These are phyloP conservation scores for Burhinus oedicnemus DNA, from an alignment of 2,113 vertebrate genomes.

Conservation along the genomic window DNA sequence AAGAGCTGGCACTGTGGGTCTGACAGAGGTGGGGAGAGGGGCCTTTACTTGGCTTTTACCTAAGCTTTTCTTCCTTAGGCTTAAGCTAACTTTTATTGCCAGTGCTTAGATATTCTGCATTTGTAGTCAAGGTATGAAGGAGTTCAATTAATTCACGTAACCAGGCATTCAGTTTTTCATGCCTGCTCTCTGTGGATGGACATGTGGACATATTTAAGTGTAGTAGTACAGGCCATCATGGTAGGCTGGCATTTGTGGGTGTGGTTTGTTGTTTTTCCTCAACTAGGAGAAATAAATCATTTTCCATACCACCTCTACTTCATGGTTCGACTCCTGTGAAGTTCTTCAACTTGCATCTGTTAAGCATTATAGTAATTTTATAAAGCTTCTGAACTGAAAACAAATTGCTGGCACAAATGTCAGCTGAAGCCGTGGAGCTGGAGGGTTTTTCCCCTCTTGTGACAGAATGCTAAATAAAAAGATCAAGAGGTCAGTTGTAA, in stretches of 20 bases:
- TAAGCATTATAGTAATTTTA: not conserved
- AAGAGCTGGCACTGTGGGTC: not conserved
- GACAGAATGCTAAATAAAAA: not conserved
- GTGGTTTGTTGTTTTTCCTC: not conserved
- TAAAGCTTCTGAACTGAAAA: not conserved
- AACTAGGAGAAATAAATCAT: not conserved
- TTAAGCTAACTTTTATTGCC: not conserved
- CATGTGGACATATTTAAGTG: fast-evolving
- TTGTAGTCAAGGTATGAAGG: not conserved
- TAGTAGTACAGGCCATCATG: not conserved
- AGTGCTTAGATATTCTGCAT: fast-evolving
- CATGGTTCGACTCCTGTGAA: not conserved
- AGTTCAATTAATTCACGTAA: not conserved
- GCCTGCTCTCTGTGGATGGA: not conserved
- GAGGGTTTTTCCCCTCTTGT: not conserved
- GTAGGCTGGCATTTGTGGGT: not conserved
- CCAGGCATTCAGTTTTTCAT: not conserved
- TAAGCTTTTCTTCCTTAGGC: not conserved
- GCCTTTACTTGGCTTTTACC: not conserved
- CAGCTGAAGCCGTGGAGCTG: not conserved
- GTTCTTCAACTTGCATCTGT: not conserved
- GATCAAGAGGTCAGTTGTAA: not conserved
- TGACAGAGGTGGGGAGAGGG: not conserved
- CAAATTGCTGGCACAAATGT: not conserved
- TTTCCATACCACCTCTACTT: not conserved